Conservation (phyloP, 1,140 invertebrate genomes). For the Pseudomyrmex sp. region DNA sequence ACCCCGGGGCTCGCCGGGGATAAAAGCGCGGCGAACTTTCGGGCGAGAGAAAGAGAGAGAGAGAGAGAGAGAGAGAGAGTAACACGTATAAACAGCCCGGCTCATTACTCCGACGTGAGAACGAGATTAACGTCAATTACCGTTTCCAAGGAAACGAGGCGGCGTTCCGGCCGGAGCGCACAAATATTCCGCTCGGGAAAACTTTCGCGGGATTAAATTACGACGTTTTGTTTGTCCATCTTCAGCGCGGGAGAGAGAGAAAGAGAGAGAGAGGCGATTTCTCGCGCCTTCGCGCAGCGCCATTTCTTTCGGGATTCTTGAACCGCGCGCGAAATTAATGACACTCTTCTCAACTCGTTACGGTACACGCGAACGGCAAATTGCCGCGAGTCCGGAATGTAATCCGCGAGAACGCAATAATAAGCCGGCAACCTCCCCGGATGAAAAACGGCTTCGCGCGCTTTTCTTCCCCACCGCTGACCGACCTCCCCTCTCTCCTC, state of each 20-base stretch:
- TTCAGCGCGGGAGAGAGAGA: neutral
- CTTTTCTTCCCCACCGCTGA: constrained; percentile 28
- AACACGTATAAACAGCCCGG: constrained; percentile 36
- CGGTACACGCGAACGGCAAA: constrained; percentile 71
- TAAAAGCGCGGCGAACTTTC: constrained; percentile 6
- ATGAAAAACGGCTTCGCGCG: constrained; percentile 73
- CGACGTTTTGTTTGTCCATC: constrained; percentile 37
- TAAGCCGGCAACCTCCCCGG: constrained; percentile 72
- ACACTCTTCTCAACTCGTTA: constrained; percentile 54
- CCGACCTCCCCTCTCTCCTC: constrained; percentile 2
- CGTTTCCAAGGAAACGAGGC: constrained; percentile 12
- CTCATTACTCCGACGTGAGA: constrained; percentile 40
- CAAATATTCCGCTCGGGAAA: constrained; percentile 31
- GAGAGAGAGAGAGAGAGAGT: constrained; percentile 2
- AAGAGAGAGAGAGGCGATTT: neutral
- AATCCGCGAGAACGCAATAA: constrained; percentile 77
- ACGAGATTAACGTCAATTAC: constrained; percentile 54
- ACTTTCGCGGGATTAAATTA: constrained; percentile 31
- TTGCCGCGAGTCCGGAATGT: constrained; percentile 67
- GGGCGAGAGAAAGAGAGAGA: neutral
- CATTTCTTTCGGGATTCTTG: constrained; percentile 21
- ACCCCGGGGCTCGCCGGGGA: neutral
- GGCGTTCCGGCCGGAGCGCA: constrained; percentile 2
- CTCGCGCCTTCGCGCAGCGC: neutral
- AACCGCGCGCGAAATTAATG: constrained; percentile 56